Evolutionary conservation across 2,113 vertebrate species (phyloP), one percentile per base, ranked within the genome.

Genomic region (Toxotes chatareus): DNA sequence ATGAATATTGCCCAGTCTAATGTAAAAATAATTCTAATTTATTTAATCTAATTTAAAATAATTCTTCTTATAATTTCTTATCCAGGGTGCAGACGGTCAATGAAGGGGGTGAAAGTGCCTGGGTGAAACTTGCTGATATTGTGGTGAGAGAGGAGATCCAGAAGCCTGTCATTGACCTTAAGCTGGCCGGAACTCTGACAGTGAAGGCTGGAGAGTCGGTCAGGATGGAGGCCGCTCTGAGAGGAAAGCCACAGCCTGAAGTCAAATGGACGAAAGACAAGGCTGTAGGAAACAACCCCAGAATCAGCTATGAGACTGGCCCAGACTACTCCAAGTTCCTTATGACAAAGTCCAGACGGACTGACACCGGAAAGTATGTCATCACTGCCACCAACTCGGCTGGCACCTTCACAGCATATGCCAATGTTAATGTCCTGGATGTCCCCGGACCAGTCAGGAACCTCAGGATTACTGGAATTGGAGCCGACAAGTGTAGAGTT

Each of bases 211-310:
- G 98, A 4, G 98, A 99, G 23, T 96, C 98, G 4, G 96, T 99
- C 81, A 95, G 97, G 91, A 96, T 99, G 73, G 97, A 99, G 86
- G 98, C 98, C 64, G 95, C 88, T 32, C 95, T 99, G 55, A 97
- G 97, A 96, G 98, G 98, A 90, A 99, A 99, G 88, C 98, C 98
- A 23, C 96, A 96, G 38, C 98, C 98, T 87, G 97, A 98, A 91
- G 96, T 99, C 63, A 93, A 93, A 81, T 99, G 98, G 98, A 80
- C 89, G 2, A 99, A 99, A 92, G 98, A 99, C 93, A 99, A 97
- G 93, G 95, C 96, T 86, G 95, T 95, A 10, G 96, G 95, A 69
- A 96, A 99, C 91, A 97, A 97, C 88, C 98, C 98, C 69, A 97
- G 98, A 86, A 93, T 96, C 86, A 99, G 95, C 84, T 95, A 97